A percentile compares a stretch with the other conserved stretches of the same genome.
phyloP scores from a whole-genome alignment of 2,797 vertebrate genomes.

The Acanthopagrus latus region DNA sequence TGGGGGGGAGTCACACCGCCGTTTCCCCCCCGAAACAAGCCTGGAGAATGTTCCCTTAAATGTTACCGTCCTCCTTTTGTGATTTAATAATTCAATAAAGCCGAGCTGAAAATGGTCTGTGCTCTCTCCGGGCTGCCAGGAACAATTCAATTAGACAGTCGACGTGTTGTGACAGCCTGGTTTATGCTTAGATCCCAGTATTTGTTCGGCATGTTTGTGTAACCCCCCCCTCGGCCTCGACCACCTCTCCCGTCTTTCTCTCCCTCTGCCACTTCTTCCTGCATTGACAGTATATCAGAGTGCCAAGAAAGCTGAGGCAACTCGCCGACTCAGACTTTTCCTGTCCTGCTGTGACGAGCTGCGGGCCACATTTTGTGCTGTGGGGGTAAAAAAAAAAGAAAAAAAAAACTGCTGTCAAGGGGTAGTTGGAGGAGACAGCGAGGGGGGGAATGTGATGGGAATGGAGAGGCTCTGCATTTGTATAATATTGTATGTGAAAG shows the following conservation, averaged over 20 bases:
- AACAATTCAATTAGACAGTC: conserved; percentile 69
- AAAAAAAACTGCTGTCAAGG: conserved; percentile 64
- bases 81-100: conserved; percentile 79
- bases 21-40: conserved; percentile 27
- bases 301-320: conserved; percentile 63
- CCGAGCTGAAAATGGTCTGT: conserved; percentile 66
- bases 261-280: conserved; percentile 52
- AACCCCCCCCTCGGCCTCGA: conserved; percentile 31
- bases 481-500: conserved; percentile 72
- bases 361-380: conserved; percentile 68
- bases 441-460: conserved; percentile 56
- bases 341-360: conserved; percentile 61
- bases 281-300: conserved; percentile 54
- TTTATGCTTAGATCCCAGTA: conserved; percentile 65
- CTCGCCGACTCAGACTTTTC: conserved; percentile 68
- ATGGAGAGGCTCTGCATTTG: conserved; percentile 59
- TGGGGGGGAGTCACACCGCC: conserved; percentile 12
- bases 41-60: conserved; percentile 62
- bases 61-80: conserved; percentile 64
- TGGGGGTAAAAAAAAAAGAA: conserved; percentile 45
- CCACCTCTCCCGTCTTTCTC: conserved; percentile 30
- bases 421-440: conserved; percentile 55
- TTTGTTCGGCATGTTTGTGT: conserved; percentile 58
- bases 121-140: conserved; percentile 65
- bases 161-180: conserved; percentile 61